phyloP scores from a whole-genome alignment of 1,140 invertebrate species.

The Doryteuthis pealeii region DNA sequence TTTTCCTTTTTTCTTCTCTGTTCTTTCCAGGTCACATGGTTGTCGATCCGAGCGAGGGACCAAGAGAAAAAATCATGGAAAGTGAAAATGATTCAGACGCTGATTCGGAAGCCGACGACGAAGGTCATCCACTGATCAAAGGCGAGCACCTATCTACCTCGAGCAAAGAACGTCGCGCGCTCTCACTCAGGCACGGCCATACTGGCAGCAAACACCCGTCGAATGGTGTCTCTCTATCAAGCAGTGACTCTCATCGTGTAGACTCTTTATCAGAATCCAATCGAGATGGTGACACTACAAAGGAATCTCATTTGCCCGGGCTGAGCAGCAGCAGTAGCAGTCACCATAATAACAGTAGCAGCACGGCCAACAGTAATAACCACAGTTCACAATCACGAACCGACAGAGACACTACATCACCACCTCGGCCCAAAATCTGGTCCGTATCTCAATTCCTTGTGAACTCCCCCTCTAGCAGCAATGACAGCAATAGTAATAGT shows the following conservation, averaged over 20 bases:
- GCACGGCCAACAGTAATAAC: background rate
- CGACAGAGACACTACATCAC: constrained; percentile 2
- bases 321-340: background rate
- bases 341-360: background rate
- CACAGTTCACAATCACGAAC: background rate
- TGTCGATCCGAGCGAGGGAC: background rate
- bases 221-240: background rate
- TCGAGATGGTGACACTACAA: background rate
- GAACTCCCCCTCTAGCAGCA: constrained; percentile 23
- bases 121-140: background rate
- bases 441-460: constrained; percentile 36
- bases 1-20: background rate
- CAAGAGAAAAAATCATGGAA: background rate
- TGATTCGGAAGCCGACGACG: constrained; percentile 3
- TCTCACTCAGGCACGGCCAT: background rate
- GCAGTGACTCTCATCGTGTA: background rate
- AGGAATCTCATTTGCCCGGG: background rate
- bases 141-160: background rate
- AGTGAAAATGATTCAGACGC: background rate
- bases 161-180: background rate
- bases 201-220: background rate
- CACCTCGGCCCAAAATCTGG: constrained; percentile 37
- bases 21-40: background rate
- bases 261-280: background rate
- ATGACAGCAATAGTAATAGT: constrained; percentile 15